Percentiles rank a stretch among this genome's conserved stretches.
Conservation (phyloP, 2,888 invertebrate species). For the Clitarchus hookeri region DNA sequence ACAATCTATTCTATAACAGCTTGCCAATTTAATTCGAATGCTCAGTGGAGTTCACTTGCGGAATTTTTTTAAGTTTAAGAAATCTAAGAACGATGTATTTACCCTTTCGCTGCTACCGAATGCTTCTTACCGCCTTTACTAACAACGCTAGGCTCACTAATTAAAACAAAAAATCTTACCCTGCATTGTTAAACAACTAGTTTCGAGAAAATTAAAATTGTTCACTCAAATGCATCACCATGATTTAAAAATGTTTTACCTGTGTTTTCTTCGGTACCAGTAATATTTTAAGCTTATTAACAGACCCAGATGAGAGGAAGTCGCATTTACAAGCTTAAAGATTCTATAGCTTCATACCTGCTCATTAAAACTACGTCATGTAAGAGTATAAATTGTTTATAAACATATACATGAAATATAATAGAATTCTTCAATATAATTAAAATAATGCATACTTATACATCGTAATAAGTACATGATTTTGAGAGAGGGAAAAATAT, state of each 20-base stretch:
- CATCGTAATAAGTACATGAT: neutral
- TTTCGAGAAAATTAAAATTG: neutral
- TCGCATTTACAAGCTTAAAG: neutral
- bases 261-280: neutral
- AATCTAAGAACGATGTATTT: too few relatives aligned
- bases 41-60: too few relatives aligned
- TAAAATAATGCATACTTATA: neutral
- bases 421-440: neutral
- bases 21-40: too few relatives aligned
- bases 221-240: neutral
- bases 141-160: too few relatives aligned
- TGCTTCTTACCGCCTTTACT: too few relatives aligned
- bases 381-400: neutral
- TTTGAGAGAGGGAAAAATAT: conserved; percentile 4
- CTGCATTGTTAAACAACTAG: neutral
- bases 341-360: neutral
- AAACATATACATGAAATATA: neutral
- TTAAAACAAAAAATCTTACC: too few relatives aligned
- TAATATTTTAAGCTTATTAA: neutral
- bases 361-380: neutral
- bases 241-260: neutral
- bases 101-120: too few relatives aligned
- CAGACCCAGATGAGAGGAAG: neutral
- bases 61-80: too few relatives aligned
- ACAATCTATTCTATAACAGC: too few relatives aligned